Evolutionary conservation across 2,797 vertebrate genomes (phyloP).

Genomic region (Anisognathus igniventris): DNA sequence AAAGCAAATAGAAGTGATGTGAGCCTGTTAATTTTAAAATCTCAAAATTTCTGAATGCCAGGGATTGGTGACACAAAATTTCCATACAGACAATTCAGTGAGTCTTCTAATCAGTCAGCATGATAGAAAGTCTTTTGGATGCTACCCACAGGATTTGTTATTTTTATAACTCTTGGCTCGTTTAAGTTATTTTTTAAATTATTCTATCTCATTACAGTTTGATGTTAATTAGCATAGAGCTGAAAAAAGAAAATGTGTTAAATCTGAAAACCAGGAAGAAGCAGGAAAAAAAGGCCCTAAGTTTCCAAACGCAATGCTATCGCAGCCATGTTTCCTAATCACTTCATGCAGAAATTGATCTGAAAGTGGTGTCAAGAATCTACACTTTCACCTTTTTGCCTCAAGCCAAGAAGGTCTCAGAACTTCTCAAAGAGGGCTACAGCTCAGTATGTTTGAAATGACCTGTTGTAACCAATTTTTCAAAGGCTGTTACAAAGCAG

Average conservation of each 20-base stretch:
- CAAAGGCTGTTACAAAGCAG: neutral
- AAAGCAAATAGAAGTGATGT: neutral
- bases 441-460: accelerated
- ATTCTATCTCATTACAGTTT: slow-evolving; percentile 1
- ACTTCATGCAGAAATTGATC: neutral
- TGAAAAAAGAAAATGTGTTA: slow-evolving; percentile 30
- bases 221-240: slow-evolving; percentile 16
- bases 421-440: neutral
- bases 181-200: slow-evolving; percentile 39
- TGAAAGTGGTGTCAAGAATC: neutral
- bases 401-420: neutral
- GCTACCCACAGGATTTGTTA: slow-evolving; percentile 52
- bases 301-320: neutral
- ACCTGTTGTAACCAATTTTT: neutral
- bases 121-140: slow-evolving; percentile 41
- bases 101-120: slow-evolving; percentile 43
- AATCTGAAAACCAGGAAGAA: neutral
- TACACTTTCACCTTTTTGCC: neutral
- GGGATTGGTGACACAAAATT: slow-evolving; percentile 32
- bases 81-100: slow-evolving; percentile 44
- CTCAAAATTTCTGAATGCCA: neutral
- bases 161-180: slow-evolving; percentile 48
- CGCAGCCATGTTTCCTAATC: neutral
- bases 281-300: neutral
- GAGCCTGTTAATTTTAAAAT: slow-evolving; percentile 9